These are phyloP conservation scores for Myrmecophaga tridactyla DNA, from an alignment of 2,113 vertebrate species.

Conservation along the genomic window DNA sequence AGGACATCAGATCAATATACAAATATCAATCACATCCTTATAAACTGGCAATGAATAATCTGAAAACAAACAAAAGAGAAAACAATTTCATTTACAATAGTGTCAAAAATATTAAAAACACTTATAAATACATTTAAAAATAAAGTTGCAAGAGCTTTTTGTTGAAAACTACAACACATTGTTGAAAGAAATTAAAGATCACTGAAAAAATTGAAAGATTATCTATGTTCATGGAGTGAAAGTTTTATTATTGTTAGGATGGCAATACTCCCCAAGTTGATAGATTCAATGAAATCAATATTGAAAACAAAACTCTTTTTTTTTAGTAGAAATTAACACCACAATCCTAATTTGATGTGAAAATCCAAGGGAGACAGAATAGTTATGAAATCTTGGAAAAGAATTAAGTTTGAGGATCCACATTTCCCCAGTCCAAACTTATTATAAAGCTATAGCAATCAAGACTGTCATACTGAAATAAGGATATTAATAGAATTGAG, in stretches of 20 bases:
- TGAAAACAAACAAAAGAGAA: neutral
- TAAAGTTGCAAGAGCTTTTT: neutral
- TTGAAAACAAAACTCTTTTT: neutral
- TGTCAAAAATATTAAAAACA: too few species aligned
- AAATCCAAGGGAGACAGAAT: neutral
- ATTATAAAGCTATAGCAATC: too few species aligned
- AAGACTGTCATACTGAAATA: too few species aligned
- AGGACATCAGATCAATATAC: neutral
- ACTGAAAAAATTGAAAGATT: too few species aligned
- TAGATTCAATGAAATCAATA: neutral
- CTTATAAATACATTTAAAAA: too few species aligned
- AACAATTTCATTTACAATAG: too few species aligned
- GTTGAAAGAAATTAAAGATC: neutral
- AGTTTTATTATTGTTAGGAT: neutral
- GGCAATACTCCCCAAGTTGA: neutral
- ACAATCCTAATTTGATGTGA: neutral
- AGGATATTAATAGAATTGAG: too few species aligned
- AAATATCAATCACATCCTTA: too few species aligned
- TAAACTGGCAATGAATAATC: neutral
- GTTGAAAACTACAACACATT: neutral
- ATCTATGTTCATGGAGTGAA: neutral
- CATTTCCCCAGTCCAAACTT: too few species aligned
- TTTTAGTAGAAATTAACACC: neutral
- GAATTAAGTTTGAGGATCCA: neutral
- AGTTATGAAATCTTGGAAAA: neutral